Evolutionary conservation across 2,888 invertebrate species (phyloP).

Genomic region (Lordiphosa fenestrarum): DNA sequence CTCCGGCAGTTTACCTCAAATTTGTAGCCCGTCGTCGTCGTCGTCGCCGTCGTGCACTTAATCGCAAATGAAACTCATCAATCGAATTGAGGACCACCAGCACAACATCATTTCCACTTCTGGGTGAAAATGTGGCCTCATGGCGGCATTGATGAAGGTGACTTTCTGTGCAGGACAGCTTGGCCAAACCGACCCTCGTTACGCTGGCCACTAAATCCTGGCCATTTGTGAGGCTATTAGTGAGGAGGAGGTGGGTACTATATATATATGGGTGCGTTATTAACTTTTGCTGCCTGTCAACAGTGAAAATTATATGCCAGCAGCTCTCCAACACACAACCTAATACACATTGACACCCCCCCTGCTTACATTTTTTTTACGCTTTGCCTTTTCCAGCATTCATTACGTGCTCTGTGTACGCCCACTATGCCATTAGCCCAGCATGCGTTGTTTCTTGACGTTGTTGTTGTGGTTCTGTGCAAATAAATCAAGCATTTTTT

Average conservation of each 20-base stretch:
- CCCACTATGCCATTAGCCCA: constrained; percentile 52
- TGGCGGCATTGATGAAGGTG: constrained; percentile 32
- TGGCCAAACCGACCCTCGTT: constrained; percentile 24
- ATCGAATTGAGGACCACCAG: constrained; percentile 62
- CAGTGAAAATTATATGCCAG: constrained; percentile 69
- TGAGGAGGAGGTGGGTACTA: constrained; percentile 10
- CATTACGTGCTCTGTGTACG: constrained; percentile 60
- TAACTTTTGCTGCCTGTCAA: constrained; percentile 71
- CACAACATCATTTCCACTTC: neutral
- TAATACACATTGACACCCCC: constrained; percentile 15
- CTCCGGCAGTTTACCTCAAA: neutral
- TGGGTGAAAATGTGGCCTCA: constrained; percentile 3
- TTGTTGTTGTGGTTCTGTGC: constrained; percentile 31
- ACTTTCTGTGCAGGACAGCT: constrained; percentile 30
- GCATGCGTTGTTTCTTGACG: constrained; percentile 36
- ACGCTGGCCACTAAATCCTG: constrained; percentile 55
- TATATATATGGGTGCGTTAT: constrained; percentile 59
- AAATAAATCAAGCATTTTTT: constrained; percentile 74
- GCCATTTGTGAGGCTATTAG: constrained; percentile 69
- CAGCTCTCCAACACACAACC: too few species aligned
- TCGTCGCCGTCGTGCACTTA: constrained; percentile 37
- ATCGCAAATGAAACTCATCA: constrained; percentile 61
- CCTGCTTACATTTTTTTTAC: constrained; percentile 57
- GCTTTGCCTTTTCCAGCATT: constrained; percentile 54
- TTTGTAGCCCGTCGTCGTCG: constrained; percentile 7